phyloP scores from a whole-genome alignment of 1,140 invertebrate species.

The Pemphigus obesinymphae region DNA sequence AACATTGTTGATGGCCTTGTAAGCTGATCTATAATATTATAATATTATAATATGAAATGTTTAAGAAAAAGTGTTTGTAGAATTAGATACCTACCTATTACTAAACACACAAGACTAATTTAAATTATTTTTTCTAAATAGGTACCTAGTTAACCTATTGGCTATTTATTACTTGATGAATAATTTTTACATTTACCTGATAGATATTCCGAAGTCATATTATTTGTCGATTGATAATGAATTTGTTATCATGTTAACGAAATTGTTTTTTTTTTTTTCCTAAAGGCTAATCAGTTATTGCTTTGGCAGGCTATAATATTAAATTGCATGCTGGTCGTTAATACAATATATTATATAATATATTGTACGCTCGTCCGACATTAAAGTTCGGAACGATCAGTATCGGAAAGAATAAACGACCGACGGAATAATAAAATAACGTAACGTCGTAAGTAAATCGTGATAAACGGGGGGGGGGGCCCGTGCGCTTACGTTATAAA shows the following conservation, averaged over 20 bases:
- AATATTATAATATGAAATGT: no score
- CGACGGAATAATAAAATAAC: no score
- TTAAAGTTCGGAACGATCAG: no score
- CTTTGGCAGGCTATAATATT: not conserved
- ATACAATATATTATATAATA: not conserved
- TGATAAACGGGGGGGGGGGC: no score
- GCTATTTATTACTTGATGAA: not conserved
- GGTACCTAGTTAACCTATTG: no score
- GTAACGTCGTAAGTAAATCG: no score
- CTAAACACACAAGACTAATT: not conserved
- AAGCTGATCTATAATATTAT: not conserved
- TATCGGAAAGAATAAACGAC: not conserved
- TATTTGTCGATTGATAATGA: not conserved
- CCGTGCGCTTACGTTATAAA: no score
- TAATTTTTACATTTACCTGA: not conserved
- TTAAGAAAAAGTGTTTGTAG: not conserved
- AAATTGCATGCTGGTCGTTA: no score
- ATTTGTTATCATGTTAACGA: not conserved
- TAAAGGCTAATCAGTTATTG: not conserved
- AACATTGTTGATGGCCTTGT: conserved; percentile 3
- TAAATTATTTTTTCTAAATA: not conserved
- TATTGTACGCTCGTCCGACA: not conserved
- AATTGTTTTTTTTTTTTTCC: not conserved
- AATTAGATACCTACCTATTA: not conserved
- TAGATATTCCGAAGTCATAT: not conserved